Conservation (phyloP, 2,113 vertebrate species). For the Stigmatopora nigra region DNA sequence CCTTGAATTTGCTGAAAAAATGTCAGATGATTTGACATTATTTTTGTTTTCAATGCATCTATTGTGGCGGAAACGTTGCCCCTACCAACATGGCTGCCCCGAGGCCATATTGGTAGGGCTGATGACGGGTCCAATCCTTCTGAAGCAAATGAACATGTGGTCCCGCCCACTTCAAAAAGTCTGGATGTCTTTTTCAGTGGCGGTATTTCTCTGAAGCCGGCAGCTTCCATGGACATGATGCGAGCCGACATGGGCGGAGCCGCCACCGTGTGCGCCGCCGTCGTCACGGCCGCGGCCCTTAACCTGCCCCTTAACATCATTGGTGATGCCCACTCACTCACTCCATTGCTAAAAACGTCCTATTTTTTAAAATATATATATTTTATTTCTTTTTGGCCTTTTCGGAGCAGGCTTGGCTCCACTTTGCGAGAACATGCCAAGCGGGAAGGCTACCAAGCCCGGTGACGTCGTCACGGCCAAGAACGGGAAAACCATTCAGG, state of each 20-base stretch:
- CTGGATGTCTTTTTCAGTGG: conserved; percentile 65
- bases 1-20: too few species aligned
- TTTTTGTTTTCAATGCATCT: too few species aligned
- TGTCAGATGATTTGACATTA: too few species aligned
- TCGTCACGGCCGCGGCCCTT: conserved; percentile 85
- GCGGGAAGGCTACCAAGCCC: conserved; percentile 89
- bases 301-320: conserved; percentile 85
- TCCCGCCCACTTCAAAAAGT: too few species aligned
- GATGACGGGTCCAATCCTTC: too few species aligned
- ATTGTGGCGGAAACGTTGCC: too few species aligned
- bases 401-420: conserved; percentile 78
- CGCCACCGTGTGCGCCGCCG: conserved; percentile 84
- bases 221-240: conserved; percentile 92
- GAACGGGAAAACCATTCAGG: conserved; percentile 99
- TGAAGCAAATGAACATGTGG: too few species aligned
- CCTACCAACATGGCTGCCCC: too few species aligned
- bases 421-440: conserved; percentile 97
- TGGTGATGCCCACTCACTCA: conserved; percentile 64
- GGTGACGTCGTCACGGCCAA: conserved; percentile 88
- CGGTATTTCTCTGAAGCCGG: conserved; percentile 93
- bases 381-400: too few species aligned
- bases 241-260: conserved; percentile 97
- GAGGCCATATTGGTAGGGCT: too few species aligned
- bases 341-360: too few species aligned
- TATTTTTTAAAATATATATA: too few species aligned